Base-by-base conservation (phyloP, 1,140 invertebrate genomes). In the Pomacea maculata region DNA sequence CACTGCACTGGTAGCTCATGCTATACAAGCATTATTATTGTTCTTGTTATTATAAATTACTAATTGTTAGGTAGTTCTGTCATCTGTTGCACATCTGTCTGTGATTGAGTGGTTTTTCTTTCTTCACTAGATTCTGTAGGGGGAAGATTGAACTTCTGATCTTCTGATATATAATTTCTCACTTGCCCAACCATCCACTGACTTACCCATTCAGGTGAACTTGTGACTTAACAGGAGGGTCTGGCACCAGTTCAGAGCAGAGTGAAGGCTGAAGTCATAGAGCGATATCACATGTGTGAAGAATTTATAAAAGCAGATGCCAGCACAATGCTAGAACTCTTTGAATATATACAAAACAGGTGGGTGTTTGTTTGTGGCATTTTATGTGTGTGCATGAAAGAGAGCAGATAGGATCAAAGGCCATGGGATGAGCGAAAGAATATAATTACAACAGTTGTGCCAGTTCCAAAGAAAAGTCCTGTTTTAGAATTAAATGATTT, bases 281-380 rank as follows among this genome's bases (percentile, higher is more conserved):
- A 83, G 21, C 77, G 76, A 54, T 85, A 82, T 73, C 67, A 84
- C 63, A 70, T 85, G 68, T 82, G 78, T 79, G 81, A 87, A 73
- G 80, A 83, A 0, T 88, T 88, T 54, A 73, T 76, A 21, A 80
- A 73, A 15, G 85, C 88, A 2, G 79, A 86, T 15, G 75, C 82
- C 11, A 83, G 84, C n/a, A 87, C 83, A 0, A 88, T 89, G 87
- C 45, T 72, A 68, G 34, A 82, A 64, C 68, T 88, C 15, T 79
- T 89, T 65, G 65, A 84, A 0, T 86, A 86, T 68, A 85, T 89
- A 67, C 65, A 83, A n/a, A 78, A 84, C 57, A 84, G 75, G 88
- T 88, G 75, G 84, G 83, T 79, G n/a, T 61, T 55, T 14, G 2
- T 45, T 29, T 12, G 12, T 57, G 45, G 72, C 45, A 25, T 15